These are phyloP conservation scores for Merops nubicus DNA, from an alignment of 2,113 vertebrate species.

Conservation along the genomic window DNA sequence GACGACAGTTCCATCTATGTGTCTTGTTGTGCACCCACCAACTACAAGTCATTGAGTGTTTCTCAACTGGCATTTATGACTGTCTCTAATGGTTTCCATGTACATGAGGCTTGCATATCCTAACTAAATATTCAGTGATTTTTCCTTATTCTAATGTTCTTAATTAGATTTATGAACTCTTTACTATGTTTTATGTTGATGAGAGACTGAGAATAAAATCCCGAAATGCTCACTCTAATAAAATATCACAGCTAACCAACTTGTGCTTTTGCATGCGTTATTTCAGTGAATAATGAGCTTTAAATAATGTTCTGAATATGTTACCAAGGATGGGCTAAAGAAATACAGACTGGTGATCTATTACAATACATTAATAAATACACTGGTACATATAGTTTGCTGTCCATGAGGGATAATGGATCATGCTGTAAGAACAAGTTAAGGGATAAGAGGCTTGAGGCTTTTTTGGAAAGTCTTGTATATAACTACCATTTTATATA, in stretches of 20 bases:
- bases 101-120: conserved; percentile 50
- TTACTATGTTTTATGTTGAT: conserved; percentile 78
- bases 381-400: conserved; percentile 8
- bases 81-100: conserved; percentile 48
- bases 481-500: conserved; percentile 19
- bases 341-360: conserved; percentile 75
- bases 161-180: conserved; percentile 81
- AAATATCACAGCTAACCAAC: conserved; percentile 76
- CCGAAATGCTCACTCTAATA: conserved; percentile 65
- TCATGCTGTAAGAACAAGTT: conserved; percentile 30
- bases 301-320: conserved; percentile 79
- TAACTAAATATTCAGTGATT: conserved; percentile 67
- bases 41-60: conserved; percentile 44
- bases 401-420: conserved; percentile 59
- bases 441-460: not conserved
- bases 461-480: not conserved
- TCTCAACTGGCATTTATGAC: conserved; percentile 64
- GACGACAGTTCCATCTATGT: not conserved
- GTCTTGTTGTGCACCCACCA: not conserved
- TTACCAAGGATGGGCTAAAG: conserved; percentile 68
- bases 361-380: conserved; percentile 76
- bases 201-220: conserved; percentile 68
- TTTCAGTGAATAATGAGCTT: conserved; percentile 78
- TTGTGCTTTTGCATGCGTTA: conserved; percentile 75
- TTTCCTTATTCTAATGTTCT: conserved; percentile 70